Evolutionary conservation across 2,113 vertebrate species (phyloP).

Genomic region (Ornithorhynchus anatinus): DNA sequence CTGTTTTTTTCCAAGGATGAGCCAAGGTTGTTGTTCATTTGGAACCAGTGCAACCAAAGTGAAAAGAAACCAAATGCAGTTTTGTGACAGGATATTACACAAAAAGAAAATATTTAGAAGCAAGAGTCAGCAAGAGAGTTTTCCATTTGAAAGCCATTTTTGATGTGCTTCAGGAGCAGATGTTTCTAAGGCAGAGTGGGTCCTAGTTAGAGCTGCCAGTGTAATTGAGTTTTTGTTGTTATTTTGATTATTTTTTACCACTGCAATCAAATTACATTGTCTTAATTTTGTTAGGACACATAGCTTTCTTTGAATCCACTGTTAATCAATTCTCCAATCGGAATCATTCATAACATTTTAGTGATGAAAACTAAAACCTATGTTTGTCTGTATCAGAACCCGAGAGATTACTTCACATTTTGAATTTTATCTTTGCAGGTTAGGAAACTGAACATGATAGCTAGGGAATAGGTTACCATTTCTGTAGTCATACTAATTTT

Average conservation of each 20-base stretch:
- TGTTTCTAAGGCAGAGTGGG: conserved; percentile 28
- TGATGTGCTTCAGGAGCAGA: conserved; percentile 52
- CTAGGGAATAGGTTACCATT: too few relatives aligned
- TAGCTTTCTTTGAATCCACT: conserved; percentile 67
- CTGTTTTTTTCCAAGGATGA: conserved; percentile 3
- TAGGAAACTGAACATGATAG: too few relatives aligned
- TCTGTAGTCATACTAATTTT: too few relatives aligned
- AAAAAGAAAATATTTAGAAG: conserved; percentile 31
- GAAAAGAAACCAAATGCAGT: not conserved
- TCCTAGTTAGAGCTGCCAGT: conserved; percentile 53
- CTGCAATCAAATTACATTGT: conserved; percentile 81
- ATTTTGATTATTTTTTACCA: conserved; percentile 59
- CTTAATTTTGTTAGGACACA: conserved; percentile 76
- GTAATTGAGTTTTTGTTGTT: conserved; percentile 63
- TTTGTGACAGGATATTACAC: not conserved
- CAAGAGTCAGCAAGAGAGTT: conserved; percentile 4
- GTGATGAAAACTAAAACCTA: too few relatives aligned
- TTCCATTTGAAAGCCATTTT: conserved; percentile 61
- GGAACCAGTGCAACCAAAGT: conserved; percentile 4
- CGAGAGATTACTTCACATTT: too few relatives aligned
- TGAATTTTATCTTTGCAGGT: too few relatives aligned
- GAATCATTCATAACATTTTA: too few relatives aligned
- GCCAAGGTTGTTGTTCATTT: not conserved
- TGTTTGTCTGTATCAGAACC: too few relatives aligned
- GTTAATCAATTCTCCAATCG: conserved; percentile 52